phyloP scores from a whole-genome alignment of 2,888 invertebrate genomes.

The Caenorhabditis sp. region DNA sequence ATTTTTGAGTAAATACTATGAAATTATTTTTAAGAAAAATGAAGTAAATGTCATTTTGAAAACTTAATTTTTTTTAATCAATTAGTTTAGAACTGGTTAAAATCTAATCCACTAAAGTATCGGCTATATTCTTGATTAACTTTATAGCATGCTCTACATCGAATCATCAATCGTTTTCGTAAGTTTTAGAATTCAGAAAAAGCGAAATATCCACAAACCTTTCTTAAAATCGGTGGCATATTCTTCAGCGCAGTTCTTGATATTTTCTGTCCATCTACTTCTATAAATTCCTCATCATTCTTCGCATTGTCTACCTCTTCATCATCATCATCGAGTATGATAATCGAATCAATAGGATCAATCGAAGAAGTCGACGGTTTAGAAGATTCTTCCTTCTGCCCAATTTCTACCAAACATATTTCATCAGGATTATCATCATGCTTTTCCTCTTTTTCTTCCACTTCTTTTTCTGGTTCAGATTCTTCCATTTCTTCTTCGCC shows the following conservation, averaged over 20 bases:
- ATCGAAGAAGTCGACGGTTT: slow-evolving; percentile 4
- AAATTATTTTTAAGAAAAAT: too few species aligned
- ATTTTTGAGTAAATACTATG: too few species aligned
- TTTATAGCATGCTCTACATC: too few species aligned
- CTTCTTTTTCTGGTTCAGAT: not conserved
- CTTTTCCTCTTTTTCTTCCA: not conserved
- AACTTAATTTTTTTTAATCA: too few species aligned
- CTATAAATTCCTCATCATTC: slow-evolving; percentile 11
- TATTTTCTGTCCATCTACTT: slow-evolving; percentile 12
- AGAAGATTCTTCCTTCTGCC: too few species aligned
- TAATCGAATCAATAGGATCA: slow-evolving; percentile 2
- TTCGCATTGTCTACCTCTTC: slow-evolving; percentile 1
- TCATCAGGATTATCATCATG: slow-evolving; percentile 3
- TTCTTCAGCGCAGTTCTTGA: not conserved
- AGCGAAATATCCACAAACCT: too few species aligned
- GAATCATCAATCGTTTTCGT: too few species aligned
- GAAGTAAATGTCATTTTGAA: too few species aligned
- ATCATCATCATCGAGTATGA: slow-evolving; percentile 10
- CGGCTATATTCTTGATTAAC: too few species aligned
- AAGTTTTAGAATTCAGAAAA: too few species aligned
- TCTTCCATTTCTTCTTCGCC: slow-evolving; percentile 3
- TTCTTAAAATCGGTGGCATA: slow-evolving; percentile 3
- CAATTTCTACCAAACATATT: slow-evolving; percentile 3
- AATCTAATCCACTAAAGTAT: too few species aligned
- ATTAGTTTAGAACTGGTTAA: too few species aligned